Evolutionary conservation across 1,140 invertebrate genomes (phyloP), one percentile per base, ranked within the genome.

Genomic region (Tetranychus urticae): DNA sequence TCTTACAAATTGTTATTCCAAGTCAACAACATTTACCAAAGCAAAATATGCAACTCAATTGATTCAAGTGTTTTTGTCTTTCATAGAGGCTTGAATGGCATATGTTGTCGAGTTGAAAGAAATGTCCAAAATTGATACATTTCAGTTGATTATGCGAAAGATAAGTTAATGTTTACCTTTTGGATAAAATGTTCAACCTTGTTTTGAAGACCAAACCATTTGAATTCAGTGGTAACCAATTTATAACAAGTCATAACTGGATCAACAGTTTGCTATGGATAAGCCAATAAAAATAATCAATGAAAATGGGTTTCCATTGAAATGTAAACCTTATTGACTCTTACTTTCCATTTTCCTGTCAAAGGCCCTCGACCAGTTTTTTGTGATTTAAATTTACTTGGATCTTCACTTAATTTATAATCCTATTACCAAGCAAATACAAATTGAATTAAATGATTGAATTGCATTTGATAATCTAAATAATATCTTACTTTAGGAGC

Each of bases 211-310:
- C 93, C 94, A 71, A 94, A 97, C 94, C 94, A 98, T 77, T 97
- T 97, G 76, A 99, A 99, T 75, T 97, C 87, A 63, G 87, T 85
- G 56, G 88, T 91, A 59, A 98, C 93, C 62, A 98, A 76, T 76
- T 98, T 98, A 74, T 99, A 99, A 72, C 88, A 92, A 33, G 91
- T 97, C 93, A 98, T 97, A 37, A 94, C 85, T 23, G 93, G 93
- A 55, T 83, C 74, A 8, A 82, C 72, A 62, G 70, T 68, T 36
- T 72, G 66, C 70, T 75, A 61, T 12, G 56, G 58, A 64, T 36
- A 31, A 58, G 35, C 45, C 62, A 13, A 13, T 35, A 63, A 33
- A 39, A 57, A 36, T 31, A 52, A 52, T 23, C 50, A 52, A 23
- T 2, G 46, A 52, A 13, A 33, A 52, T 31, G 1, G 10, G 23